Conservation (phyloP, 2,888 invertebrate species). For the Xestia c-nigrum region DNA sequence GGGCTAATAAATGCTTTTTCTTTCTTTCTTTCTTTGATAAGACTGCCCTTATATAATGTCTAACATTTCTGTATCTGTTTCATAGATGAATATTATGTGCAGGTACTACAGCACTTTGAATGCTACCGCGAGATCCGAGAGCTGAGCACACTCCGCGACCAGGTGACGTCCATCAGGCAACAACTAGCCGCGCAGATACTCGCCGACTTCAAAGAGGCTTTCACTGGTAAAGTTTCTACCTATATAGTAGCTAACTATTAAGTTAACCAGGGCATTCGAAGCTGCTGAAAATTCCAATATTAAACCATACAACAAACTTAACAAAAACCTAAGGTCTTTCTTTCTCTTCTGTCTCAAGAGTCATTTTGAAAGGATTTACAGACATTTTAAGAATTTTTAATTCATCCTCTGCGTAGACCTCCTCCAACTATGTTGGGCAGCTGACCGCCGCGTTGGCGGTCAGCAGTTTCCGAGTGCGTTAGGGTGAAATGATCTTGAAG, state of each 20-base stretch:
- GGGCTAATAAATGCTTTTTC: too few species aligned
- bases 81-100: slow-evolving; percentile 71
- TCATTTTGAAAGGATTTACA: neutral
- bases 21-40: too few species aligned
- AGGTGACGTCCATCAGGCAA: slow-evolving; percentile 93
- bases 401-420: too few species aligned
- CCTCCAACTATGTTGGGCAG: too few species aligned
- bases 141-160: slow-evolving; percentile 95
- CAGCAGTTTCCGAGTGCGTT: too few species aligned
- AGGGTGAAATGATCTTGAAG: too few species aligned
- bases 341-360: neutral
- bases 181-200: slow-evolving; percentile 97
- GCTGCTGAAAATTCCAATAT: neutral
- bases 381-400: neutral
- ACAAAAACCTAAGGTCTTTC: neutral
- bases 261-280: neutral
- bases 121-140: slow-evolving; percentile 97
- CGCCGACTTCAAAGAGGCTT: slow-evolving; percentile 97
- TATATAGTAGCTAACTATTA: too few species aligned
- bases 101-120: slow-evolving; percentile 98
- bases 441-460: too few species aligned
- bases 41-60: too few species aligned
- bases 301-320: neutral
- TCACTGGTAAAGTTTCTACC: slow-evolving; percentile 89
- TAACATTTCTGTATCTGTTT: too few species aligned